Percentiles rank a stretch among this genome's conserved stretches.
Conservation (phyloP, 2,113 vertebrate genomes). For the Ginglymostoma cirratum region DNA sequence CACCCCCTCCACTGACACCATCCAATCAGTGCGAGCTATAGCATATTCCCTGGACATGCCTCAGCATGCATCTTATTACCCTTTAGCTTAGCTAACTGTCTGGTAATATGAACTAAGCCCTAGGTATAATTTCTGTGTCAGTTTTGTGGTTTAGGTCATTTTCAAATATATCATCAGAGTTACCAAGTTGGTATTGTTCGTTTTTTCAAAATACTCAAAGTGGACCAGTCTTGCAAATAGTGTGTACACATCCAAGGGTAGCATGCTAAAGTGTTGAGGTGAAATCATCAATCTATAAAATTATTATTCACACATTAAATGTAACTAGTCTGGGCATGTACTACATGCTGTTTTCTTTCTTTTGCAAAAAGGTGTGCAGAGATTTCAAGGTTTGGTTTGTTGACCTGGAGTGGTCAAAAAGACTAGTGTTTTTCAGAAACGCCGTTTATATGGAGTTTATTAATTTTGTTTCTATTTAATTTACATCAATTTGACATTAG, state of each 20-base stretch:
- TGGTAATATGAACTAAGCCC: not conserved
- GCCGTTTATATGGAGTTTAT: not conserved
- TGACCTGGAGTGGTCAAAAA: slow-evolving; percentile 8
- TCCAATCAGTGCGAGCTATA: not conserved
- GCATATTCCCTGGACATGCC: slow-evolving; percentile 28
- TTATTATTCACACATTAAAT: not conserved
- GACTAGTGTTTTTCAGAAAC: not conserved
- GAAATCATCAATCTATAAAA: not conserved
- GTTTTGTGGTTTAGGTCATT: not conserved
- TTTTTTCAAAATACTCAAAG: not conserved
- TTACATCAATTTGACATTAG: not conserved
- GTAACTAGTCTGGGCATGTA: not conserved
- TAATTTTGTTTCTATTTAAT: not conserved
- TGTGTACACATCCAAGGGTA: not conserved
- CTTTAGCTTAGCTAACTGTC: slow-evolving; percentile 3
- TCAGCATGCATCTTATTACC: slow-evolving; percentile 30
- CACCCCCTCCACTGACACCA: not conserved
- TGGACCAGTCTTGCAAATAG: too few species aligned
- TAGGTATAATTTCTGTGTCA: not conserved
- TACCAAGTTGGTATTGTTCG: not conserved
- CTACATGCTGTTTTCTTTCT: not conserved
- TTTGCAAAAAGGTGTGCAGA: not conserved
- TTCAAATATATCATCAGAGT: slow-evolving; percentile 2
- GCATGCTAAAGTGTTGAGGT: not conserved
- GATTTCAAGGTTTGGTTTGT: not conserved